Base-by-base conservation (phyloP, 2,888 invertebrate genomes). In the Caenorhabditis doughertyi region DNA sequence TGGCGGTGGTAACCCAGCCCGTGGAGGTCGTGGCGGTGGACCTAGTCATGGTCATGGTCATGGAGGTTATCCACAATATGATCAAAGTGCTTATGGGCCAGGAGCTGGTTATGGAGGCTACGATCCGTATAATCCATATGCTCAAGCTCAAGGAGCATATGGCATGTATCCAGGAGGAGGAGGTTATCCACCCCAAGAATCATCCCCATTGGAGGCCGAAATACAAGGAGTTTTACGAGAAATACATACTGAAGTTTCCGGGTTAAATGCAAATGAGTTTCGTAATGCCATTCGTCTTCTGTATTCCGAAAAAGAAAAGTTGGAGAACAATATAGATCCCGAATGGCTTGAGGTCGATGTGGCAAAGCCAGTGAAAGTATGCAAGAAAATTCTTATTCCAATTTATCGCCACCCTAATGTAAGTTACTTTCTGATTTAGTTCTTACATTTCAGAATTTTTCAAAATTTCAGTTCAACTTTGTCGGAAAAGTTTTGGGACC, bases 401-500 rank as follows among this genome's bases (percentile, higher is more conserved):
- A 86, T 83, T 21, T 91, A 89, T 80, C 87, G 91, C n/a, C 87
- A 92, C 83, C 92, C 90, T 8, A 85, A 86, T 51, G 91, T 91
- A 65, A 2, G 29, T 58, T 56, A 16, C 42, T n/a, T 8, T 32
- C 35, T 21, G 1, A 9, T 23, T 18, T 55, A n/a, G n/a, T 18
- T 56, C 32, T 32, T 13, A 58, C 8, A 27, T 16, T 44, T 39
- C 2, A 32, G 2, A 4, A 47, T 47, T 13, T 42, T 18, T 4
- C 11, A 32, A 32, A 4, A 39, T 77, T 89, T 83, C 76, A 91
- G 89, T 92, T 92, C 85, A 92, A 92, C 81, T 92, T 90, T 79
- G 90, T 92, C 49, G 92, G 92, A 58, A 92, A 92, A 79, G 85
- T 92, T 9, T 87, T 92, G 23, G 92, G 92, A 32, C 92, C 91